Percentiles rank a stretch among this genome's conserved stretches.
Conservation (phyloP, 2,888 invertebrate genomes). For the Bombylius major region DNA sequence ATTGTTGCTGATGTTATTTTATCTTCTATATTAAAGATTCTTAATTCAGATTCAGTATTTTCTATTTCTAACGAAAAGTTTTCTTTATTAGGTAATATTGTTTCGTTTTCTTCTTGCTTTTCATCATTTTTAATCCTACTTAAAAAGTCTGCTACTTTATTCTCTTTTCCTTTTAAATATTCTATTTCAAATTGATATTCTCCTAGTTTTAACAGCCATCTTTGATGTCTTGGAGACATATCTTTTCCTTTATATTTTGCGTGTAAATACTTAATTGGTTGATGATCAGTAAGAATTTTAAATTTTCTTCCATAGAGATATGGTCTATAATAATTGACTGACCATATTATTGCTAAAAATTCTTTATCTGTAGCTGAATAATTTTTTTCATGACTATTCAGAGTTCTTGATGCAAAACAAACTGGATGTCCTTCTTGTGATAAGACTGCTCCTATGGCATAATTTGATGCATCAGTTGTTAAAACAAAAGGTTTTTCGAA, state of each 20-base stretch:
- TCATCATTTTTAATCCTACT: neutral
- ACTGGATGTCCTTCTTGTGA: constrained; percentile 2
- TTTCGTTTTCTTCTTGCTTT: too few relatives aligned
- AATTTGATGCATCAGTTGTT: constrained; percentile 4
- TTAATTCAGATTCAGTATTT: too few relatives aligned
- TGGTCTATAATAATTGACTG: constrained; percentile 4
- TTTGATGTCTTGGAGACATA: constrained; percentile 2
- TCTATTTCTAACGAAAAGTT: neutral
- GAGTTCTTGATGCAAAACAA: constrained; percentile 2
- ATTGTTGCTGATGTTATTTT: constrained; percentile 3
- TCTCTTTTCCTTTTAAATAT: constrained; percentile 4
- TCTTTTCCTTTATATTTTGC: constrained; percentile 7
- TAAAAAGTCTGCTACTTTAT: neutral
- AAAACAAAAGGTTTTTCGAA: constrained; percentile 6
- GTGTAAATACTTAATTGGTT: constrained; percentile 8
- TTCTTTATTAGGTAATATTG: neutral
- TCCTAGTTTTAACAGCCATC: constrained; percentile 7
- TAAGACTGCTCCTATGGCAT: constrained; percentile 6
- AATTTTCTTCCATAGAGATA: constrained; percentile 5
- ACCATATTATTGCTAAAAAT: constrained; percentile 4
- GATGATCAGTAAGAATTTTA: constrained; percentile 7
- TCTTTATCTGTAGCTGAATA: constrained; percentile 5
- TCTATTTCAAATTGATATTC: constrained; percentile 3
- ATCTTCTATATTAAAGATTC: neutral
- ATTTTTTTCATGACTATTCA: constrained; percentile 1